These are phyloP conservation scores for Stegodyphus mimosarum DNA, from an alignment of 1,140 invertebrate species.

Conservation along the genomic window DNA sequence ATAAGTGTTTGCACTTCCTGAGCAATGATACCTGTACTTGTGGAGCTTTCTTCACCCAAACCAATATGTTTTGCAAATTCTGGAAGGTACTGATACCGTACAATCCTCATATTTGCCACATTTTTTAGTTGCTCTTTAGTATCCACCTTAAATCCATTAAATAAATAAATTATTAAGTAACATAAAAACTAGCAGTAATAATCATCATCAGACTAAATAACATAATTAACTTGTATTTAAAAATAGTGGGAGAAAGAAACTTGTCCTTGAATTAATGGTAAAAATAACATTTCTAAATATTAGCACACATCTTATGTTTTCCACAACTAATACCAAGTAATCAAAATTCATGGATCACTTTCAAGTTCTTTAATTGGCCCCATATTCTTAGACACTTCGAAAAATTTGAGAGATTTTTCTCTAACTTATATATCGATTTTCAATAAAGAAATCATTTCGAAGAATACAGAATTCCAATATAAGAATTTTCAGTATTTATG, in stretches of 20 bases:
- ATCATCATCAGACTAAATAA: no score
- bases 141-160: conserved; percentile 73
- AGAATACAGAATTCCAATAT: no score
- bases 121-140: conserved; percentile 91
- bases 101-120: conserved; percentile 88
- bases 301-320: no score
- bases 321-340: no score
- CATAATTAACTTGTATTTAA: no score
- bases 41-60: conserved; percentile 72
- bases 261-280: background rate
- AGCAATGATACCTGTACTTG: conserved; percentile 92
- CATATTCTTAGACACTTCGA: no score
- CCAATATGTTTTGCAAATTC: conserved; percentile 89
- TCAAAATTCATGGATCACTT: no score
- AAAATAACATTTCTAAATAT: background rate
- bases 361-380: no score
- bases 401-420: no score
- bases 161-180: background rate
- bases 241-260: background rate
- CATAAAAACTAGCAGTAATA: background rate
- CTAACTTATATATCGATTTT: no score
- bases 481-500: no score
- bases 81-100: conserved; percentile 90
- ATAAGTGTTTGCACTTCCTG: conserved; percentile 92
- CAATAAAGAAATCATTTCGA: no score